Percentiles rank a stretch among this genome's conserved stretches.
Evolutionary conservation across 2,797 vertebrate species (phyloP).

Genomic region (Onychomys arenicola): DNA sequence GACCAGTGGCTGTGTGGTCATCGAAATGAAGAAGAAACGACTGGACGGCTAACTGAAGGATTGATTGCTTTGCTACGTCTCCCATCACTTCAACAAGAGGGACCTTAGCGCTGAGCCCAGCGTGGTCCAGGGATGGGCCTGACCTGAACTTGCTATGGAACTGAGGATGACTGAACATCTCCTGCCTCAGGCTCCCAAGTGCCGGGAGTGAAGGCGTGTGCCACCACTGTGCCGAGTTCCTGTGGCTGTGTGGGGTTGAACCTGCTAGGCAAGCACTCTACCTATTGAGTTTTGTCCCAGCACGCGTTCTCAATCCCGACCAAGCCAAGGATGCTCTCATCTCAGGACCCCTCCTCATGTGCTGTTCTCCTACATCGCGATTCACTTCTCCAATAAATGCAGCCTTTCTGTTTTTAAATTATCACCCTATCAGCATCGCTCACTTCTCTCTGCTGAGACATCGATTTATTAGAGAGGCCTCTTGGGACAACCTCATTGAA

Average conservation of each 20-base stretch:
- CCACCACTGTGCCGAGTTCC: no score
- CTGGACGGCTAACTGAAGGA: not conserved
- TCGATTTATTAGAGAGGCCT: not conserved
- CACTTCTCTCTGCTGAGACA: not conserved
- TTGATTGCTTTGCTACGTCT: not conserved
- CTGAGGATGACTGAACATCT: no score
- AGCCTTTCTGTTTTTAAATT: not conserved
- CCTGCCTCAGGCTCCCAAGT: not conserved
- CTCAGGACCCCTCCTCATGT: not conserved
- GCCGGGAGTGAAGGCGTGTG: not conserved
- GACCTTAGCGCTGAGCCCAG: not conserved
- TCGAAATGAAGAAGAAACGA: constrained; percentile 26
- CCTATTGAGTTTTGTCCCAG: not conserved
- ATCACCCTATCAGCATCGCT: not conserved
- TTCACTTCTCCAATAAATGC: constrained; percentile 1
- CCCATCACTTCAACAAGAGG: not conserved
- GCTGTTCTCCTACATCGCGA: not conserved
- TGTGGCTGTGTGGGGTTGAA: not conserved
- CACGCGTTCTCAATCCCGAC: not conserved
- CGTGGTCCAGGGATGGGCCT: not conserved
- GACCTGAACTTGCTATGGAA: not conserved
- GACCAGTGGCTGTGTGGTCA: not conserved
- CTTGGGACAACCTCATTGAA: not conserved
- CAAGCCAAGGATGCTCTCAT: not conserved
- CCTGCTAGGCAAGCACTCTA: not conserved